Evolutionary conservation across 2,888 invertebrate species (phyloP).

Genomic region (Brachynemurus nebulosus): DNA sequence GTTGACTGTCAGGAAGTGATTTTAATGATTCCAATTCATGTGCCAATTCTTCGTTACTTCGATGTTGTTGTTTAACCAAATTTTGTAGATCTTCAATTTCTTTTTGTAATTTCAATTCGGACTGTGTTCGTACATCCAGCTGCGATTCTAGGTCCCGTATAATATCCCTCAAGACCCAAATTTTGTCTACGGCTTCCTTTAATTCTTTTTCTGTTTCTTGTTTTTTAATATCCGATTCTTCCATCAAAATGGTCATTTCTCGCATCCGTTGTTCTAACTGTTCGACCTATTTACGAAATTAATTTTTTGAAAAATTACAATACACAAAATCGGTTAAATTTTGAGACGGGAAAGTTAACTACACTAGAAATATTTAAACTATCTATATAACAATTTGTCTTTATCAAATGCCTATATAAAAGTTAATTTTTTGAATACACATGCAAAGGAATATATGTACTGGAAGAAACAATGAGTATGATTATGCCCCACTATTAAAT

Average conservation of each 20-base stretch:
- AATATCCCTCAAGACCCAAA: constrained; percentile 58
- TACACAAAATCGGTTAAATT: no score
- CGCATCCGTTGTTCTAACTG: constrained; percentile 62
- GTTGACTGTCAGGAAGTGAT: constrained; percentile 29
- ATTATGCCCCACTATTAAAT: no score
- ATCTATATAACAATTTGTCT: no score
- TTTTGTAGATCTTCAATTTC: constrained; percentile 42
- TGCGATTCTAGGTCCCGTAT: constrained; percentile 64
- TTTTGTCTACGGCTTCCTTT: constrained; percentile 62
- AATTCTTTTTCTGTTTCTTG: constrained; percentile 55
- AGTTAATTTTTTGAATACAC: no score
- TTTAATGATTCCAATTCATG: constrained; percentile 39
- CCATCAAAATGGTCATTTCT: constrained; percentile 48
- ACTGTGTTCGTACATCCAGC: constrained; percentile 48
- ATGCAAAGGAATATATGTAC: no score
- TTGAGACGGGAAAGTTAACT: no score
- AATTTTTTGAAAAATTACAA: no score
- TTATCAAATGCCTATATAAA: no score
- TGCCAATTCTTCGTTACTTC: constrained; percentile 39
- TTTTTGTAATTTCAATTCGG: constrained; percentile 45
- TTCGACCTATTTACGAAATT: constrained; percentile 71
- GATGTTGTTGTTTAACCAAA: constrained; percentile 40
- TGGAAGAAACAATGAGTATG: no score
- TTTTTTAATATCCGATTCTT: constrained; percentile 45
- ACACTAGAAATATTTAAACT: no score